Conservation (phyloP, 2,888 invertebrate genomes). For the Dorcus hopei region DNA sequence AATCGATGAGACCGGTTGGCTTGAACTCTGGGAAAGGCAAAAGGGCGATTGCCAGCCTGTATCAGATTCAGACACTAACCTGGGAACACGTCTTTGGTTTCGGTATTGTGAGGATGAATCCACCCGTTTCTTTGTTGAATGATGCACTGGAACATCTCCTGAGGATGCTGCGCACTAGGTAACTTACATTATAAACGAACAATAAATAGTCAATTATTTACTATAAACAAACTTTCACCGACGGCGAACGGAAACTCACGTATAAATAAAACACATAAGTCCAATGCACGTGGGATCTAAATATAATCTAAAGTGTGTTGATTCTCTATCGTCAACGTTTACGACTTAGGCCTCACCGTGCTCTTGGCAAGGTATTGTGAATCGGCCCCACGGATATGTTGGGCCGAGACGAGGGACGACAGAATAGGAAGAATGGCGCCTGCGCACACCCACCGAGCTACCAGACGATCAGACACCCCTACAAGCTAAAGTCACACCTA, state of each 20-base stretch:
- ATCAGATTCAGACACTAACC: conserved; percentile 51
- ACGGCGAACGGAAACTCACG: conserved; percentile 19
- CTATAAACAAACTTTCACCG: conserved; percentile 14
- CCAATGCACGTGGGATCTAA: conserved; percentile 28
- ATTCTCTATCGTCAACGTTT: conserved; percentile 5
- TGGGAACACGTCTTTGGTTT: conserved; percentile 71
- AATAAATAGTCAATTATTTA: conserved; percentile 12
- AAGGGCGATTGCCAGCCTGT: neutral
- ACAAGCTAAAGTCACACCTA: conserved; percentile 25
- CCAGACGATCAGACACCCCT: conserved; percentile 25
- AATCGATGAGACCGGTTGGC: no score
- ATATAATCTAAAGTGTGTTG: conserved; percentile 21
- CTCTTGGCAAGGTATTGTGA: conserved; percentile 12
- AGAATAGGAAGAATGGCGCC: conserved; percentile 13
- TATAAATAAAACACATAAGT: conserved; percentile 23
- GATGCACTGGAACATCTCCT: conserved; percentile 76
- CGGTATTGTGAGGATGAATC: conserved; percentile 68
- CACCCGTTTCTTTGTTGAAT: conserved; percentile 77
- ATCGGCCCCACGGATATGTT: conserved; percentile 8
- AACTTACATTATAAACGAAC: conserved; percentile 18
- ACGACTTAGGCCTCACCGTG: conserved; percentile 1
- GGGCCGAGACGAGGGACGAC: conserved; percentile 19
- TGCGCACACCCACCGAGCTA: conserved; percentile 20
- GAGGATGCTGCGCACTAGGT: conserved; percentile 27
- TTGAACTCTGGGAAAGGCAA: conserved; percentile 32